Evolutionary conservation across 30 jellyfish, hydroid and myxozoan genomes (phyloP).

Genomic region (Aurelia coerulea): DNA sequence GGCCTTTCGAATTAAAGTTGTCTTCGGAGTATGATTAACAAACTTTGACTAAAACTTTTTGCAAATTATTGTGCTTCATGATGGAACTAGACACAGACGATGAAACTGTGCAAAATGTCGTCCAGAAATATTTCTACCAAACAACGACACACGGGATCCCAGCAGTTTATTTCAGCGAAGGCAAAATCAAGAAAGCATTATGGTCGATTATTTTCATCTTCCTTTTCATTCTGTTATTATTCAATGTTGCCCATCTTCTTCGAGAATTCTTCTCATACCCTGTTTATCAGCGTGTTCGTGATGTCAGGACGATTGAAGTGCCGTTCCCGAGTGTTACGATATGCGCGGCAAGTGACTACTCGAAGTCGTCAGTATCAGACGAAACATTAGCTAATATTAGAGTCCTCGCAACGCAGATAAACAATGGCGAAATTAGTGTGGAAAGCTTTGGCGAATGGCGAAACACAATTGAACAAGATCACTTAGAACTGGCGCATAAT

Average conservation of each 20-base stretch:
- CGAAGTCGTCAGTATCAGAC: slow-evolving; percentile 48
- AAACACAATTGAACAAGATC: slow-evolving; percentile 43
- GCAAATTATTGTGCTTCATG: not conserved
- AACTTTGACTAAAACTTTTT: no score
- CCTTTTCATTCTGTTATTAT: not conserved
- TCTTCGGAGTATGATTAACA: no score
- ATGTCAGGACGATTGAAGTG: slow-evolving; percentile 32
- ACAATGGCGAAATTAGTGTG: slow-evolving; percentile 15
- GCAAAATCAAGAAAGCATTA: slow-evolving; percentile 21
- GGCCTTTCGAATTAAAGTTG: no score
- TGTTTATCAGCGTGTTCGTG: slow-evolving; percentile 37
- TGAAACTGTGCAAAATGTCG: slow-evolving; percentile 19
- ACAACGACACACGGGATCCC: slow-evolving; percentile 60
- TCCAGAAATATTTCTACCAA: slow-evolving; percentile 47
- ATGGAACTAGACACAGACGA: slow-evolving; percentile 3
- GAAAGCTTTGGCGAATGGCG: slow-evolving; percentile 53
- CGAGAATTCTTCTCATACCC: slow-evolving; percentile 41
- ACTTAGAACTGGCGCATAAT: slow-evolving; percentile 29
- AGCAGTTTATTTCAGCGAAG: slow-evolving; percentile 56
- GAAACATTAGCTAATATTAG: slow-evolving; percentile 27
- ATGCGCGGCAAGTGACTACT: slow-evolving; percentile 65
- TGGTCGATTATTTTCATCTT: slow-evolving; percentile 42
- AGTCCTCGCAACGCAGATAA: slow-evolving; percentile 11
- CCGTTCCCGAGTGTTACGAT: slow-evolving; percentile 66
- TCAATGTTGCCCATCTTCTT: slow-evolving; percentile 27